Percentiles rank a stretch among this genome's conserved stretches.
These are phyloP conservation scores for Calidris pugnax DNA, from an alignment of 2,113 vertebrate species.

Conservation along the genomic window DNA sequence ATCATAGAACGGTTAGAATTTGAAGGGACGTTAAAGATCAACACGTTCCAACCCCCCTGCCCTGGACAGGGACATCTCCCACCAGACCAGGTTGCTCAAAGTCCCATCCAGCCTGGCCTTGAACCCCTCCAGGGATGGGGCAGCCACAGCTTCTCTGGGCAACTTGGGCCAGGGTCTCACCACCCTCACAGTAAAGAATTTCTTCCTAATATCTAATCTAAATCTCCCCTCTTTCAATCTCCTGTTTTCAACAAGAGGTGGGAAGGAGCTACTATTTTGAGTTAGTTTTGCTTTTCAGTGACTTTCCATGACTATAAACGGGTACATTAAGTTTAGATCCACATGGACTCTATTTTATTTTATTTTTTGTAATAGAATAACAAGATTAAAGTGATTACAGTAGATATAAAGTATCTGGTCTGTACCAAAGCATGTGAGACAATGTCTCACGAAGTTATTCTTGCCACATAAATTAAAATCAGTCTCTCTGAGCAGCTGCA, in stretches of 20 bases:
- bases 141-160: too few relatives aligned
- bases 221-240: neutral
- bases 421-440: neutral
- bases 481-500: neutral
- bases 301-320: neutral
- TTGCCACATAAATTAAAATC: neutral
- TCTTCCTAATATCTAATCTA: neutral
- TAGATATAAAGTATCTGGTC: neutral
- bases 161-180: neutral
- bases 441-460: neutral
- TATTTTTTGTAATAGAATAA: neutral
- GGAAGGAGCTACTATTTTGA: neutral
- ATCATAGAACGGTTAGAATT: too few relatives aligned
- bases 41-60: too few relatives aligned
- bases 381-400: neutral
- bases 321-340: neutral
- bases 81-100: too few relatives aligned
- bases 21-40: too few relatives aligned
- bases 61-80: too few relatives aligned
- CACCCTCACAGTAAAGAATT: neutral
- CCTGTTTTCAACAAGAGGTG: neutral
- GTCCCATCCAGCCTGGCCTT: too few relatives aligned
- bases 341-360: neutral
- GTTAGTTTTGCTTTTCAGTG: neutral
- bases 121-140: too few relatives aligned